Evolutionary conservation across 2,113 vertebrate genomes (phyloP).

Genomic region (Platichthys stellatus): DNA sequence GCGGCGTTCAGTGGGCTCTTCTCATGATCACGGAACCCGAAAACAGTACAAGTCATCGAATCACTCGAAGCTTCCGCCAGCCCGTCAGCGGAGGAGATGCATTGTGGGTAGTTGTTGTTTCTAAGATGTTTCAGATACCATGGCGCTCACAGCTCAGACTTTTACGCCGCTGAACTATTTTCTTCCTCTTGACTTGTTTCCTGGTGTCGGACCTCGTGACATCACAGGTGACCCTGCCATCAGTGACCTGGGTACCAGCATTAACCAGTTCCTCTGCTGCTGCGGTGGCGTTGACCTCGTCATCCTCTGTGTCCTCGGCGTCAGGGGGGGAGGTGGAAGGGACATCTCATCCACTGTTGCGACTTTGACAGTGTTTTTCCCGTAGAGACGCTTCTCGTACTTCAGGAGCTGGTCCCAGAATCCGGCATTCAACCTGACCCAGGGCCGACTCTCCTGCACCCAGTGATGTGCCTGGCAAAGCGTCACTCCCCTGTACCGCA

Average conservation of each 20-base stretch:
- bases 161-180: not conserved
- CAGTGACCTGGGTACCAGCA: conserved; percentile 3
- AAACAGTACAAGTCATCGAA: too few relatives aligned
- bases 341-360: conserved; percentile 35
- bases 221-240: not conserved
- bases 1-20: too few relatives aligned
- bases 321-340: not conserved
- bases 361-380: conserved; percentile 79
- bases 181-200: conserved; percentile 19
- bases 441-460: conserved; percentile 77
- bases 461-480: conserved; percentile 79
- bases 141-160: not conserved
- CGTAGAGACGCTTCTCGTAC: conserved; percentile 81
- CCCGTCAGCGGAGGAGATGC: too few relatives aligned
- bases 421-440: conserved; percentile 74
- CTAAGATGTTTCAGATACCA: not conserved
- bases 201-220: conserved; percentile 3
- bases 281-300: not conserved
- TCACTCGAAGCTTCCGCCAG: too few relatives aligned
- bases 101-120: not conserved
- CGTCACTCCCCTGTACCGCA: conserved; percentile 79
- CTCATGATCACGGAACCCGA: too few relatives aligned
- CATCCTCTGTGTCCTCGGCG: not conserved
- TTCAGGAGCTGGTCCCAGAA: conserved; percentile 88
- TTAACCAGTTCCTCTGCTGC: not conserved